phyloP scores from a whole-genome alignment of 2,888 invertebrate genomes.

The Caenorhabditis doughertyi region DNA sequence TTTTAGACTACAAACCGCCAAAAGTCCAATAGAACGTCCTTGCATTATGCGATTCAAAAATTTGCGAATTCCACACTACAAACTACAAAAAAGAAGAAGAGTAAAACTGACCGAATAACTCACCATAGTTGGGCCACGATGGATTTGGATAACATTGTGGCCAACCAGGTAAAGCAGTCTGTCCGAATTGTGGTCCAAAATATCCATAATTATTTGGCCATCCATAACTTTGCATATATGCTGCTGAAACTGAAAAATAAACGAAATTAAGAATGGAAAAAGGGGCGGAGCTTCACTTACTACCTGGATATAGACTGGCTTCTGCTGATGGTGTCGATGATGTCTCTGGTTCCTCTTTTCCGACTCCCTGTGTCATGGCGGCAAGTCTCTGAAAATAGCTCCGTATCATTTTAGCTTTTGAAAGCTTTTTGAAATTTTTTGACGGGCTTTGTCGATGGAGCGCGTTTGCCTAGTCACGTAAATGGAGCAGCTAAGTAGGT shows the following conservation, averaged over 20 bases:
- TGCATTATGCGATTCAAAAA: too few relatives aligned
- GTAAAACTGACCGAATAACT: slow-evolving; percentile 58
- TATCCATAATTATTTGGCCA: slow-evolving; percentile 74
- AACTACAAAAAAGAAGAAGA: slow-evolving; percentile 1
- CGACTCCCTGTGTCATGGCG: slow-evolving; percentile 78
- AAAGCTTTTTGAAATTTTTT: background rate
- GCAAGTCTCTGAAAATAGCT: slow-evolving; percentile 74
- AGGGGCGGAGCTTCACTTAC: slow-evolving; percentile 9
- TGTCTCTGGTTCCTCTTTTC: slow-evolving; percentile 71
- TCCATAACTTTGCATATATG: slow-evolving; percentile 71
- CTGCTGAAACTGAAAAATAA: slow-evolving; percentile 59
- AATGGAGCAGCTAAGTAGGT: too few relatives aligned
- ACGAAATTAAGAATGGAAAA: background rate
- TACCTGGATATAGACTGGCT: slow-evolving; percentile 68
- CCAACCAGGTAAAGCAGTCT: slow-evolving; percentile 74
- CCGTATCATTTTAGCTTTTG: too few relatives aligned
- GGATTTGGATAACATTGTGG: slow-evolving; percentile 75
- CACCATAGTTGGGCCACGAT: slow-evolving; percentile 79
- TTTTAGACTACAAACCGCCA: too few relatives aligned
- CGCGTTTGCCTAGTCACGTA: too few relatives aligned
- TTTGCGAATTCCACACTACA: too few relatives aligned
- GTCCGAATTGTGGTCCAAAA: slow-evolving; percentile 74
- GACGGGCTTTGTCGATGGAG: background rate
- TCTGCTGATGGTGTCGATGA: slow-evolving; percentile 67
- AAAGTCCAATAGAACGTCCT: too few relatives aligned